Evolutionary conservation across 1,140 invertebrate species (phyloP).

Genomic region (Hydropsyche tenuis): DNA sequence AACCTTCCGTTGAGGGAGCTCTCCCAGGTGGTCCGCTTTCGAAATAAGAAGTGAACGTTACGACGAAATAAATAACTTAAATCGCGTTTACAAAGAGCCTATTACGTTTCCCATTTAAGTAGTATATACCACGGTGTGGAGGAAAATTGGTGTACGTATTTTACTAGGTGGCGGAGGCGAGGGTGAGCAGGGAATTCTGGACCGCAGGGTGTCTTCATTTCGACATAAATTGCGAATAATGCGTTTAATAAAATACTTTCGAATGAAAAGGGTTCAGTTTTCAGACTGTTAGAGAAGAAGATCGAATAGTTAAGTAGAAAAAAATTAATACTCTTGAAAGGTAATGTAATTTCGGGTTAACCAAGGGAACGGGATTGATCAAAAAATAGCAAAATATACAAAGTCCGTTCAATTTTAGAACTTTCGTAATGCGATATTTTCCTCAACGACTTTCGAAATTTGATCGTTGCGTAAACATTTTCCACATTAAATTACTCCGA

Average conservation of each 20-base stretch:
- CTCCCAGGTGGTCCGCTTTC: not conserved
- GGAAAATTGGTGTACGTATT: not conserved
- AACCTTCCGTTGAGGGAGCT: not conserved
- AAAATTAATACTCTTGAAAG: too few species aligned
- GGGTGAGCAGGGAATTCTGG: not conserved
- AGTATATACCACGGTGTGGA: not conserved
- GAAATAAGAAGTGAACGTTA: not conserved
- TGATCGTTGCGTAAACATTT: too few species aligned
- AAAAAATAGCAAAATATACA: too few species aligned
- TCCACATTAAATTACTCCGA: too few species aligned
- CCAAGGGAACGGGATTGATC: too few species aligned
- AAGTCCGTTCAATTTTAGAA: too few species aligned
- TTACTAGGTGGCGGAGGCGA: not conserved
- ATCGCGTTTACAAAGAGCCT: not conserved
- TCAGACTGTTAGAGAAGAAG: too few species aligned
- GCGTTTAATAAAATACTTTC: not conserved
- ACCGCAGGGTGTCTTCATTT: constrained; percentile 3
- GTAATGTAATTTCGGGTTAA: too few species aligned
- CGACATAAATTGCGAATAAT: constrained; percentile 5
- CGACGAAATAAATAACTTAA: constrained; percentile 4
- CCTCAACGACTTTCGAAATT: too few species aligned
- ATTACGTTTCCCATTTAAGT: constrained; percentile 5
- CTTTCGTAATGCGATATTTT: too few species aligned
- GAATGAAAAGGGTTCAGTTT: too few species aligned
- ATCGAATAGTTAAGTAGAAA: too few species aligned